Conservation (phyloP, 2,113 vertebrate species). For the Taxidea taxus region DNA sequence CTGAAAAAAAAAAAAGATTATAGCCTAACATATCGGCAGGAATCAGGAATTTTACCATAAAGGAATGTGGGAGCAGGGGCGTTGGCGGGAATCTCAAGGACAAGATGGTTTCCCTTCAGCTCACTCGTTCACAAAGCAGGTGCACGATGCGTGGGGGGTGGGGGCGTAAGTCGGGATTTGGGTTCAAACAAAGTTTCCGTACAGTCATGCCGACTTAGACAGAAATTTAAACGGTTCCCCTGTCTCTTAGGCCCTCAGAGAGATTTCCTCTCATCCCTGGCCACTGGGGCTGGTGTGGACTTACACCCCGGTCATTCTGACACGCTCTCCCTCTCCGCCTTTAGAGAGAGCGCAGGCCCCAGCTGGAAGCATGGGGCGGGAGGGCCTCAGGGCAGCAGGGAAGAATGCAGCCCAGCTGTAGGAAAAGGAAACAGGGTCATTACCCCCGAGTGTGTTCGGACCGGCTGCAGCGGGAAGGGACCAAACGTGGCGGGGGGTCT, state of each 20-base stretch:
- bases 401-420: background rate
- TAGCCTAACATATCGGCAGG: background rate
- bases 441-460: background rate
- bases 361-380: too few species aligned
- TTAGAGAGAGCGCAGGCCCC: background rate
- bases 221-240: background rate
- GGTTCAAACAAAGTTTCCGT: too few species aligned
- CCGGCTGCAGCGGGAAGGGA: accelerated
- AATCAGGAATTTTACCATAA: background rate
- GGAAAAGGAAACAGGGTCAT: background rate
- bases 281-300: background rate
- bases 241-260: background rate
- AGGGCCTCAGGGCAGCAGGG: background rate
- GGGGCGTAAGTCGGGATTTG: too few species aligned
- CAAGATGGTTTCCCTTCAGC: background rate
- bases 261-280: background rate
- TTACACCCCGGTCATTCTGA: background rate
- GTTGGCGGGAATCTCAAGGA: background rate
- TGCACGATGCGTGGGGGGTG: background rate
- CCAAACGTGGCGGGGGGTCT: background rate
- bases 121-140: background rate
- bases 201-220: background rate
- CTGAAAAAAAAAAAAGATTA: too few species aligned
- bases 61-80: background rate
- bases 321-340: background rate